These are phyloP conservation scores for Gila orcuttii DNA, from an alignment of 2,113 vertebrate genomes.

Conservation along the genomic window DNA sequence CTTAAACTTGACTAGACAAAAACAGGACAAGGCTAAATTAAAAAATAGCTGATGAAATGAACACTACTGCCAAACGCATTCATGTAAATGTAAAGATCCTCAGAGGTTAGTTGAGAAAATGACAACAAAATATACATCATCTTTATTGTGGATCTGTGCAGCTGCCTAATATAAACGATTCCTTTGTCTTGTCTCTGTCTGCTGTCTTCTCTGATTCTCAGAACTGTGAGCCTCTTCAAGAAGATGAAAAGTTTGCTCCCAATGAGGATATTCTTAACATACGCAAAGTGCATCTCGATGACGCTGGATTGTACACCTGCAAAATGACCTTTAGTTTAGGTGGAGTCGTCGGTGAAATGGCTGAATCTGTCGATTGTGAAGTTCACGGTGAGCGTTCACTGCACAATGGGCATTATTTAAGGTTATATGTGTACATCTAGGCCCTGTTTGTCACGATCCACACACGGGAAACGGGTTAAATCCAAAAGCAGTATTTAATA, in stretches of 20 bases:
- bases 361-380: slow-evolving; percentile 73
- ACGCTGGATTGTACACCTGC: slow-evolving; percentile 82
- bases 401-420: background rate
- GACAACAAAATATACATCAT: background rate
- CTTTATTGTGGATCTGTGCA: background rate
- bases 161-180: background rate
- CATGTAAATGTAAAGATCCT: background rate
- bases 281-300: slow-evolving; percentile 12
- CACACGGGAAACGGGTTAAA: too few relatives aligned
- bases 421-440: background rate
- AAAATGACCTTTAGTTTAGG: slow-evolving; percentile 70
- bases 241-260: slow-evolving; percentile 61
- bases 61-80: background rate
- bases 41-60: too few relatives aligned
- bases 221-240: slow-evolving; percentile 73
- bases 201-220: slow-evolving; percentile 53
- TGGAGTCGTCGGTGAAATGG: slow-evolving; percentile 71
- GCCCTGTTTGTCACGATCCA: too few relatives aligned
- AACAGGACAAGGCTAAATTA: too few relatives aligned
- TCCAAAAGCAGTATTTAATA: too few relatives aligned
- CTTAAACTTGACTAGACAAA: too few relatives aligned
- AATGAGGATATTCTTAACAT: slow-evolving; percentile 62
- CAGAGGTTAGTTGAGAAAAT: background rate
- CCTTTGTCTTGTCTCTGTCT: background rate
- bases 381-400: slow-evolving; percentile 72